These are phyloP conservation scores for Sclerodermus sp. DNA, from an alignment of 2,888 invertebrate species.

Conservation along the genomic window DNA sequence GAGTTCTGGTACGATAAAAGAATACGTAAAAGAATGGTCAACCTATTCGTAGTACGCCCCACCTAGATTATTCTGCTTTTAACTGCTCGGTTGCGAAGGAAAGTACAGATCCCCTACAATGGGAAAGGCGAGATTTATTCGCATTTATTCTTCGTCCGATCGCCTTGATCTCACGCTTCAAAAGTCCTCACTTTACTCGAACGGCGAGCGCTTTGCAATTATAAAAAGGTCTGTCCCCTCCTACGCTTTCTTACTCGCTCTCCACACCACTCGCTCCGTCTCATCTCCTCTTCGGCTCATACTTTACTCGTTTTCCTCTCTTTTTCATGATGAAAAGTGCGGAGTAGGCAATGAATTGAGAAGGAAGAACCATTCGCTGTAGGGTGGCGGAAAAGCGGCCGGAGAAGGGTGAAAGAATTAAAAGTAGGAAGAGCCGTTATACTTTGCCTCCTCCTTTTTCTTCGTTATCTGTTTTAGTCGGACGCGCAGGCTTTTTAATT, in stretches of 20 bases:
- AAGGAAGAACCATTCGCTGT: constrained; percentile 21
- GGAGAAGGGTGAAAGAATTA: constrained; percentile 35
- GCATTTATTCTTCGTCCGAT: constrained; percentile 33
- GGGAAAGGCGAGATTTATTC: constrained; percentile 29
- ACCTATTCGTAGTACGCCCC: neutral
- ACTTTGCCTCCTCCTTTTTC: constrained; percentile 34
- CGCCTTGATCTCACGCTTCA: constrained; percentile 36
- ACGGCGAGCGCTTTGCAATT: constrained; percentile 43
- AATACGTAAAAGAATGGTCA: too few relatives aligned
- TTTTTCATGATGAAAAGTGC: constrained; percentile 23
- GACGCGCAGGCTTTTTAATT: constrained; percentile 53
- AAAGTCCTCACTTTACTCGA: constrained; percentile 28
- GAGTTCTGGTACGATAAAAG: too few relatives aligned
- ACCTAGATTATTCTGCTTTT: constrained; percentile 9
- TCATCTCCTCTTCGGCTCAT: constrained; percentile 25
- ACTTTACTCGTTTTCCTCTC: constrained; percentile 24
- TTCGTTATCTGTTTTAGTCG: constrained; percentile 49
- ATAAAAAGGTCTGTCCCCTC: constrained; percentile 35
- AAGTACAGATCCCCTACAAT: constrained; percentile 6
- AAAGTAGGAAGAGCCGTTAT: constrained; percentile 39
- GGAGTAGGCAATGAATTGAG: constrained; percentile 32
- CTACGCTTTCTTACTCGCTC: constrained; percentile 19
- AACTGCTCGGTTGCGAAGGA: constrained; percentile 7
- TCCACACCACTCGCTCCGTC: constrained; percentile 18
- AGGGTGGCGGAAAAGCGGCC: constrained; percentile 14